These are phyloP conservation scores for Pantherophis alleghaniensis DNA, from an alignment of 2,797 vertebrate species.

Conservation along the genomic window DNA sequence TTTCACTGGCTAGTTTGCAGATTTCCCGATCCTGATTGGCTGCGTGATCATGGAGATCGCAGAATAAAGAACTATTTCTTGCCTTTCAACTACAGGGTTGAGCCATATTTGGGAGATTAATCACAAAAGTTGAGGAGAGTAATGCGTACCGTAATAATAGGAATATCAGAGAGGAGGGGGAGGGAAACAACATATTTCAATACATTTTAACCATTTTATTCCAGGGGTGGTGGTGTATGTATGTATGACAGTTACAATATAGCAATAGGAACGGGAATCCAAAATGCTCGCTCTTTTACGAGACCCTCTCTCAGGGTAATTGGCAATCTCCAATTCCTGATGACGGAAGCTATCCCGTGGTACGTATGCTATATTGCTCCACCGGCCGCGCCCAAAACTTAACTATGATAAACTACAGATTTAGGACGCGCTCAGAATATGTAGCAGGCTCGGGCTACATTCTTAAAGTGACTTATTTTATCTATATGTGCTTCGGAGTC, in stretches of 20 bases:
- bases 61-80: too few relatives aligned
- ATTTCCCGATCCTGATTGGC: not conserved
- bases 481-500: not conserved
- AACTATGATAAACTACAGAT: not conserved
- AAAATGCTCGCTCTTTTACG: not conserved
- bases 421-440: not conserved
- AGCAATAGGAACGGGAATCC: not conserved
- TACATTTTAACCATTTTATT: not conserved
- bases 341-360: not conserved
- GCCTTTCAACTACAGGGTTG: not conserved
- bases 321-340: not conserved
- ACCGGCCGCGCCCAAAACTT: not conserved
- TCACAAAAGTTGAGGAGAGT: not conserved
- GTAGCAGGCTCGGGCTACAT: not conserved
- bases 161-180: not conserved
- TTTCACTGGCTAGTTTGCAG: not conserved
- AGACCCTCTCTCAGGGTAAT: not conserved
- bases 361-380: not conserved
- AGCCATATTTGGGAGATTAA: not conserved
- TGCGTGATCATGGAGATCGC: not conserved
- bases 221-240: too few relatives aligned
- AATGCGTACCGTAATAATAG: not conserved
- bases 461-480: not conserved
- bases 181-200: not conserved
- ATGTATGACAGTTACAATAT: not conserved